These are phyloP conservation scores for Triops cancriformis DNA, from an alignment of 1,140 invertebrate genomes.

Conservation along the genomic window DNA sequence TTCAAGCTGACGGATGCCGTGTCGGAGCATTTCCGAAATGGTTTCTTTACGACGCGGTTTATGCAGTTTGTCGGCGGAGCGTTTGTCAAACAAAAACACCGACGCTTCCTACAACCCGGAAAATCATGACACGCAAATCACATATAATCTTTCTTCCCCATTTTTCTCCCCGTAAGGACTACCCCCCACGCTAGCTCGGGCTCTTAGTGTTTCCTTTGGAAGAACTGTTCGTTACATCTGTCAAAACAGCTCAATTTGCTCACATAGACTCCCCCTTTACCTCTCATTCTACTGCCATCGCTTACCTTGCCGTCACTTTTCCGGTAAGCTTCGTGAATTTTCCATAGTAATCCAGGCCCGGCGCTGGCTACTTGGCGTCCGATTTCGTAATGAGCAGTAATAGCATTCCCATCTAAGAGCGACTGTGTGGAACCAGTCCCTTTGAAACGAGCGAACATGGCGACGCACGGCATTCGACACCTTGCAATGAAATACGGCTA, in stretches of 20 bases:
- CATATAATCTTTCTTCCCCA: not conserved
- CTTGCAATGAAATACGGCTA: not conserved
- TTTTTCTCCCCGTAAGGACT: not conserved
- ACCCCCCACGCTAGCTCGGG: not conserved
- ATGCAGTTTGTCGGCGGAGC: slow-evolving; percentile 84
- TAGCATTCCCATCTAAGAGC: slow-evolving; percentile 70
- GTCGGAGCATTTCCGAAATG: slow-evolving; percentile 79
- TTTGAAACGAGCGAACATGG: slow-evolving; percentile 27
- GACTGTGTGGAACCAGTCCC: slow-evolving; percentile 40
- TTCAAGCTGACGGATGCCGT: slow-evolving; percentile 70
- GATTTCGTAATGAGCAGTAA: slow-evolving; percentile 77
- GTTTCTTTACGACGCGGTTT: slow-evolving; percentile 87
- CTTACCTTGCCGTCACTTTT: slow-evolving; percentile 85
- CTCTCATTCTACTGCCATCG: slow-evolving; percentile 21
- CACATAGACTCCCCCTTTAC: not conserved
- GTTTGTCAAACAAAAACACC: slow-evolving; percentile 91
- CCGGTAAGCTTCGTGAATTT: slow-evolving; percentile 78
- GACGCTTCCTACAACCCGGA: slow-evolving; percentile 73
- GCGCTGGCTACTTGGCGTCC: slow-evolving; percentile 78
- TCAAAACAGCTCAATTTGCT: too few species aligned
- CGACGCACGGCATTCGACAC: slow-evolving; percentile 23
- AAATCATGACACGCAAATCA: slow-evolving; percentile 30
- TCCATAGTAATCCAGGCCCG: slow-evolving; percentile 86
- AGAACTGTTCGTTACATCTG: too few species aligned
- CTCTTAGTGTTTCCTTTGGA: too few species aligned